Conservation (phyloP, 2,797 vertebrate species). For the Manis crassicaudata region DNA sequence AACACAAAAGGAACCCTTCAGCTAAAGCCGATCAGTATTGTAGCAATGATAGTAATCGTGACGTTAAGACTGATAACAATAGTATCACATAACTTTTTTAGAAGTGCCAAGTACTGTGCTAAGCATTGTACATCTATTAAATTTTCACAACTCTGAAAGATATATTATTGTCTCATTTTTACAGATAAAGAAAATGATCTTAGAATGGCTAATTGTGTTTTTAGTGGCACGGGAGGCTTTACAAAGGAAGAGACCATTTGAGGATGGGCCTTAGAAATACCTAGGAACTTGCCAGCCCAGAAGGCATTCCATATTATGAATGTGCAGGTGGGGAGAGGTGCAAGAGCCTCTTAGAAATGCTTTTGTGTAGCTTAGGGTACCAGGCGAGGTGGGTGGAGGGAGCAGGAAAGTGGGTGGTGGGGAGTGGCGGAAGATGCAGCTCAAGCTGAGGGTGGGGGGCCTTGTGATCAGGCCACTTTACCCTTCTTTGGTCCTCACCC, state of each 20-base stretch:
- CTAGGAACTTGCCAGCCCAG: not conserved
- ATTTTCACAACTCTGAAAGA: not conserved
- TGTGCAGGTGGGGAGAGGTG: not conserved
- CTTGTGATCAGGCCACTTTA: not conserved
- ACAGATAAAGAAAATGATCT: not conserved
- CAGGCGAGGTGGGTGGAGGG: not conserved
- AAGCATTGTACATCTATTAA: not conserved
- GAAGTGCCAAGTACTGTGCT: not conserved
- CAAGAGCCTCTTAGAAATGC: not conserved
- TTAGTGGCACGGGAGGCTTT: not conserved
- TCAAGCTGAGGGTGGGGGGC: not conserved
- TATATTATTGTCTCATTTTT: conserved; percentile 8
- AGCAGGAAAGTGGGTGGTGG: no score
- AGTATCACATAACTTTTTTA: not conserved
- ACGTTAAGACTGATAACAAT: not conserved
- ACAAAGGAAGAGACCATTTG: conserved; percentile 24
- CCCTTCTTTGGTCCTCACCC: not conserved
- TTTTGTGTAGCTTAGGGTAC: not conserved
- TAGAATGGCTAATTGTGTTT: not conserved
- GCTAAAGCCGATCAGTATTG: not conserved
- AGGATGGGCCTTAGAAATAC: not conserved
- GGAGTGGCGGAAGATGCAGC: not conserved
- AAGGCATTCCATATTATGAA: not conserved
- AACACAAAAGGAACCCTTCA: not conserved
- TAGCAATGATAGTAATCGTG: not conserved